Conservation (phyloP, 2,888 invertebrate species). For the Strigamia maritima region DNA sequence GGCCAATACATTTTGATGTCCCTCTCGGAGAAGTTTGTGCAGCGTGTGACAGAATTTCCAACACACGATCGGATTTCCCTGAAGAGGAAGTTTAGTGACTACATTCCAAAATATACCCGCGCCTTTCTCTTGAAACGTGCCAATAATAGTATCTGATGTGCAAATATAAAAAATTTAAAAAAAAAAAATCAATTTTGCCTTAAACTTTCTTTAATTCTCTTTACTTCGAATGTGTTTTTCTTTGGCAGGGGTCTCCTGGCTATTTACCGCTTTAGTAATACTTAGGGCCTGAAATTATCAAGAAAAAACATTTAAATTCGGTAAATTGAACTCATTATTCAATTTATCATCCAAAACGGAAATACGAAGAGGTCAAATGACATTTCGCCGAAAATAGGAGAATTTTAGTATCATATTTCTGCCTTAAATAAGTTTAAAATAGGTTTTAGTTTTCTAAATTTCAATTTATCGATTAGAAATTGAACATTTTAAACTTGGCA, state of each 20-base stretch:
- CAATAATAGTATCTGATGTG: constrained; percentile 75
- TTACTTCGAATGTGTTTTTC: constrained; percentile 94
- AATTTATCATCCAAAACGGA: constrained; percentile 6
- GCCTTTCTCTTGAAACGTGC: constrained; percentile 89
- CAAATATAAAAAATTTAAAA: neutral
- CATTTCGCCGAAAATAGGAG: too few species aligned
- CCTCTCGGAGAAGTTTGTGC: constrained; percentile 92
- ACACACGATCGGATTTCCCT: constrained; percentile 91
- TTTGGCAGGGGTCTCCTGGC: constrained; percentile 88
- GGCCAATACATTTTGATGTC: constrained; percentile 79
- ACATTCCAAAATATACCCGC: constrained; percentile 86
- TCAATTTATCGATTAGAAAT: too few species aligned
- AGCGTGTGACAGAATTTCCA: constrained; percentile 99
- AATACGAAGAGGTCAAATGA: constrained; percentile 21
- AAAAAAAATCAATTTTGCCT: neutral
- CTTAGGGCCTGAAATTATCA: constrained; percentile 68
- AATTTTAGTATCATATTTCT: too few species aligned
- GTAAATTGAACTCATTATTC: constrained; percentile 9
- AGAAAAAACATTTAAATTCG: neutral
- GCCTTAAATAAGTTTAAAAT: too few species aligned
- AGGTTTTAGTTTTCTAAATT: too few species aligned
- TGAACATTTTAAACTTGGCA: too few species aligned
- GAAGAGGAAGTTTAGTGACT: constrained; percentile 68
- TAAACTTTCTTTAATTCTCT: too few species aligned
- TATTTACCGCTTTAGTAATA: constrained; percentile 89